A percentile compares a stretch with the other conserved stretches of the same genome.
Conservation (phyloP, 2,797 vertebrate genomes). For the Toxotes lorentzi region DNA sequence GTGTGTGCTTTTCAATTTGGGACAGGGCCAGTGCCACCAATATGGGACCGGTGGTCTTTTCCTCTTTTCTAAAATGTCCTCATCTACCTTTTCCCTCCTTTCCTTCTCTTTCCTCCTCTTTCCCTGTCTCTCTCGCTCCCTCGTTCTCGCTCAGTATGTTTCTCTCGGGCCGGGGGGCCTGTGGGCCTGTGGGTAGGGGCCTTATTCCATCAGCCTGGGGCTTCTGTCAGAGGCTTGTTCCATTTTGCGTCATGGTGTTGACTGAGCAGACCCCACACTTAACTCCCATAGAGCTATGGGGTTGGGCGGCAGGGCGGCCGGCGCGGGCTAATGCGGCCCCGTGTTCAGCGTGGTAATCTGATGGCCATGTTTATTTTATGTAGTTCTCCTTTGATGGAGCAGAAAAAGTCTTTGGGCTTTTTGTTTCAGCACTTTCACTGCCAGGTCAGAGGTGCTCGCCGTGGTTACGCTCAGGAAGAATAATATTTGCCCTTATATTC, state of each 20-base stretch:
- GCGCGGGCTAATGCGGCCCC: conserved; percentile 80
- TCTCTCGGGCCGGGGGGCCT: conserved; percentile 80
- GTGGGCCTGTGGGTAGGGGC: conserved; percentile 85
- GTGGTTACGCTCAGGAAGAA: conserved; percentile 91
- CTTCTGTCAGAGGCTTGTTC: conserved; percentile 90
- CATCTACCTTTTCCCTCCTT: conserved; percentile 71
- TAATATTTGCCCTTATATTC: conserved; percentile 90
- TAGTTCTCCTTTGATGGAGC: conserved; percentile 88
- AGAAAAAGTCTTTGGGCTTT: conserved; percentile 90
- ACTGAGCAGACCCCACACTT: conserved; percentile 90
- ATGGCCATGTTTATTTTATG: conserved; percentile 91
- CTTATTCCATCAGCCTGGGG: conserved; percentile 87
- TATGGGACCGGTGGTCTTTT: conserved; percentile 69
- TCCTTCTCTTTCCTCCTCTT: conserved; percentile 61
- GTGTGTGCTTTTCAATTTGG: conserved; percentile 60
- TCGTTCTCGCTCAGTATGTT: conserved; percentile 68
- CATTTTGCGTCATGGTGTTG: conserved; percentile 91
- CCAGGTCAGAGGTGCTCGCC: conserved; percentile 88
- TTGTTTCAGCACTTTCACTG: conserved; percentile 88
- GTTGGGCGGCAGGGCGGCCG: conserved; percentile 79
- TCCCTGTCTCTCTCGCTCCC: conserved; percentile 58
- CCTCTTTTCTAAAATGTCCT: conserved; percentile 66
- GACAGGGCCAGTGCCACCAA: conserved; percentile 53
- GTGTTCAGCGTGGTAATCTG: conserved; percentile 89
- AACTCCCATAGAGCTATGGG: conserved; percentile 83